Percentiles rank a stretch among this genome's conserved stretches.
Evolutionary conservation across 2,113 vertebrate genomes (phyloP).

Genomic region (Psephotus haematonotus): DNA sequence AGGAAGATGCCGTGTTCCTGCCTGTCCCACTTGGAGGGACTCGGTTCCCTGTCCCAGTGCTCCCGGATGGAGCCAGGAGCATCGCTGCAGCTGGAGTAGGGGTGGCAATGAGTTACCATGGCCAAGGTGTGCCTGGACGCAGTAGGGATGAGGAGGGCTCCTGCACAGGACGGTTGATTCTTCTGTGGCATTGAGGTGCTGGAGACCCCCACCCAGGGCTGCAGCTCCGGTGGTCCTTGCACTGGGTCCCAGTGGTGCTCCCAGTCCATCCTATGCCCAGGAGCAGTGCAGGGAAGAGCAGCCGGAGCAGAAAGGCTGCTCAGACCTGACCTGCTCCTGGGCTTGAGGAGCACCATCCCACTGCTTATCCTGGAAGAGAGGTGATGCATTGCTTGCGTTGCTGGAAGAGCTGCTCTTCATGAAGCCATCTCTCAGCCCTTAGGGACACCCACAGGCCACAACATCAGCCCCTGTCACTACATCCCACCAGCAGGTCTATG

Average conservation of each 20-base stretch:
- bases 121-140: accelerated
- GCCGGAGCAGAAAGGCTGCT: not conserved
- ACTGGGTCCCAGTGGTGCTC: not conserved
- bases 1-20: accelerated
- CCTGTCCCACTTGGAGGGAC: not conserved
- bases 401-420: not conserved
- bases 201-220: not conserved
- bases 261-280: accelerated
- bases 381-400: accelerated
- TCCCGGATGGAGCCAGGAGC: not conserved
- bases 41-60: accelerated
- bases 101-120: accelerated
- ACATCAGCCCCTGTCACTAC: accelerated
- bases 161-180: accelerated
- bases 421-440: not conserved
- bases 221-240: accelerated
- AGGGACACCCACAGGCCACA: not conserved
- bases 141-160: accelerated
- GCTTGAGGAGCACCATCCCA: not conserved
- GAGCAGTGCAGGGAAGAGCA: not conserved
- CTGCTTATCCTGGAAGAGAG: not conserved
- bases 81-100: not conserved
- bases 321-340: not conserved
- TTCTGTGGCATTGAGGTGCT: not conserved
- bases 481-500: accelerated